Evolutionary conservation across 2,797 vertebrate genomes (phyloP), one percentile per base, ranked within the genome.

Genomic region (Sternarchorhynchus goeldii): DNA sequence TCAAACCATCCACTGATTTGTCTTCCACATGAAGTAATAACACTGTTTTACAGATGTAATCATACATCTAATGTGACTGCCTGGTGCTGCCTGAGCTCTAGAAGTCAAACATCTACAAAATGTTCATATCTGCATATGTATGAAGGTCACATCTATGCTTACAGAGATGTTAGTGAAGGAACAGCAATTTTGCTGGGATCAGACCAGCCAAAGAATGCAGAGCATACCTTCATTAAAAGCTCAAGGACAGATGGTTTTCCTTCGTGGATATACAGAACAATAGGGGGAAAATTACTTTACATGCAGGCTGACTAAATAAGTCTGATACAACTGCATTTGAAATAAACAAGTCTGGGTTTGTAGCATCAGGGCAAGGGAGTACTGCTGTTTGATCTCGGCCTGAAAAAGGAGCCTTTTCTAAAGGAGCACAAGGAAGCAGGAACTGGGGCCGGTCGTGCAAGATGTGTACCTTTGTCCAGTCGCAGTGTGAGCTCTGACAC

Each of bases 401-500:
- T 72, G 31, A 55, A 57, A 20, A 14, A 7, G 55, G 56, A 6
- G 41, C 34, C 18, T 36, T 57, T n/a, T 58, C 53, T 58, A 71
- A 14, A n/a, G 55, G 53, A 58, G 36, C 7, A 21, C 55, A 72
- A 8, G 45, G 59, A 79, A 36, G 16, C 25, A 56, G 39, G 60
- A 57, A 59, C 18, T 0, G 56, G 56, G 41, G 4, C 69, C 25
- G 18, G 12, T 31, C 73, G 18, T 58, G n/a, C 60, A 31, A 71
- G 18, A 32, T 17, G 55, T 79, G 77, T 91, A 91, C 90, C 91
- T 91, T 84, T 86, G 72, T 88, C 74, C 53, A 91, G 83, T 60
- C 87, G 83, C 79, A 83, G 76, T 10, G 82, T 85, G 83, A 91
- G 89, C 85, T 92, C 91, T 88, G 91, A 92, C 76, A 91, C 84